Evolutionary conservation across 2,797 vertebrate species (phyloP).

Genomic region (Hylomyscus alleni): DNA sequence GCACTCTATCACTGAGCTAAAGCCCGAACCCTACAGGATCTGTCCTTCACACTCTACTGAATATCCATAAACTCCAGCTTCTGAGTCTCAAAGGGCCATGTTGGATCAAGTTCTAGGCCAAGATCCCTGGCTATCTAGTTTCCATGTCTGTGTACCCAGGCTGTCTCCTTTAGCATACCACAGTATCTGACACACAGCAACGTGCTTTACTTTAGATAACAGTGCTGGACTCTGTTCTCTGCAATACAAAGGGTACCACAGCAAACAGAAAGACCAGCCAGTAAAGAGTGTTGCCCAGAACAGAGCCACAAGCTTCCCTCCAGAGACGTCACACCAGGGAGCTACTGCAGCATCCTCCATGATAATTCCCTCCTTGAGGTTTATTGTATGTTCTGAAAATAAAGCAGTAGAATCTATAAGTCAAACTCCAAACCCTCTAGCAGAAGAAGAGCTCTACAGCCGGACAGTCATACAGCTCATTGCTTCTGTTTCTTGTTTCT

Average conservation of each 20-base stretch:
- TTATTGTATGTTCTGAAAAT: slow-evolving; percentile 75
- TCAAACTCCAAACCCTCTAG: slow-evolving; percentile 20
- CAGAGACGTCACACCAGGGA: background rate
- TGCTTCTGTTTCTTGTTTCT: slow-evolving; percentile 79
- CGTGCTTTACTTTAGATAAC: background rate
- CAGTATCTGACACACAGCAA: background rate
- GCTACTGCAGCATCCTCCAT: background rate
- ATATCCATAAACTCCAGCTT: background rate
- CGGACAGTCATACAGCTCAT: background rate
- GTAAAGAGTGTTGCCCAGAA: accelerated
- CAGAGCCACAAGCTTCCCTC: background rate
- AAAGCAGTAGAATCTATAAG: slow-evolving; percentile 50
- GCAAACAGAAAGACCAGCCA: background rate
- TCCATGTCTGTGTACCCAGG: background rate
- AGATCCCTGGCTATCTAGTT: background rate
- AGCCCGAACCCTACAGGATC: background rate
- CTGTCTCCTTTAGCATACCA: background rate
- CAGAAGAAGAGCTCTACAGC: background rate
- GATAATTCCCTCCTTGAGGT: background rate
- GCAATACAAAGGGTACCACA: background rate
- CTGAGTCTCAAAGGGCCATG: background rate
- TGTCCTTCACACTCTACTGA: background rate
- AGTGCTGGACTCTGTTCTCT: background rate
- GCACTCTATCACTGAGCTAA: background rate
- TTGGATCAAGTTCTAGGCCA: background rate